Base-by-base conservation (phyloP, 1,140 invertebrate genomes). In the Apis laboriosa region DNA sequence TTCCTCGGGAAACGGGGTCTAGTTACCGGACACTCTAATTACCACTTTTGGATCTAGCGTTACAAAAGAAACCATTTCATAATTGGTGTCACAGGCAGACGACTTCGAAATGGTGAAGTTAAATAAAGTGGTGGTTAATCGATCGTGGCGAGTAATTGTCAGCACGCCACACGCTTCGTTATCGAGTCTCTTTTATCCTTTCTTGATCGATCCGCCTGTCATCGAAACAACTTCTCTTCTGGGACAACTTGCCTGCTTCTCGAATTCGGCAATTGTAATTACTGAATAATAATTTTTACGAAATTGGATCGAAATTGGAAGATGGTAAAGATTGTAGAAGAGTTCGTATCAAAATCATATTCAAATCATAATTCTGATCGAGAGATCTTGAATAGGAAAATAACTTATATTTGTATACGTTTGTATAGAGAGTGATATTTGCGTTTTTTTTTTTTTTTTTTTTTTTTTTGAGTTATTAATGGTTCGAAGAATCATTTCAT, bases 71-170 rank as follows among this genome's bases (percentile, higher is more conserved):
- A 66, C 56, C 56, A n/a, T 63, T 61, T 28, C 49, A n/a, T 60
- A 70, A 77, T 73, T 64, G 76, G 76, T 55, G 28, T 61, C 67
- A 77, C 55, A 28, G 58, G 34, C 74, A n/a, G 77, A 49, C 58
- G 66, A 53, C 51, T 67, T 86, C 73, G 43, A 56, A 24, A 15
- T 28, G 21, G 24, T 1, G 28, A 43, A 56, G 63, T 64, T 78
- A 79, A 87, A 86, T 84, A 73, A 83, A 81, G 79, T 86, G 75
- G 67, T 73, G 80, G 78, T 89, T 78, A 43, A 84, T 82, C 72
- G 49, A 28, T 24, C 67, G 67, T 70, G 77, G 56, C 28, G 21
- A 56, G 63, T 87, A 81, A 83, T 86, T 78, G 68, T 71, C 61
- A 55, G 49, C 19, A 61, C 5, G 55, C 19, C 24, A 82, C 24